Evolutionary conservation across 1,140 invertebrate genomes (phyloP), one percentile per base, ranked within the genome.

Genomic region (Trissolcus basalis): DNA sequence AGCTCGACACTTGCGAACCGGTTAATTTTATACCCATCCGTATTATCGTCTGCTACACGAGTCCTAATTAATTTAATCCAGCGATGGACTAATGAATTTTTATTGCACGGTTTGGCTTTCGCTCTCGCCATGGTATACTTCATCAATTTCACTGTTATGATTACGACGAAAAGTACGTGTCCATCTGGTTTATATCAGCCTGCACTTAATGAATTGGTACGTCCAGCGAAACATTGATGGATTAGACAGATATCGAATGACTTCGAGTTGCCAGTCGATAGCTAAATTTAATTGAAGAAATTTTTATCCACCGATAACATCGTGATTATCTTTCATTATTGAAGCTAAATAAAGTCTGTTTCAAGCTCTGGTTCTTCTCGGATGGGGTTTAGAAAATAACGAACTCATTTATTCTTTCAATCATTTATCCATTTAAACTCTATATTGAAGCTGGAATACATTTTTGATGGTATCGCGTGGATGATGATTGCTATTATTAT

Each of bases 41-140:
- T 55, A 43, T 67, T 60, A 73, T 60, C 61, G 50, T 61, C 65
- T 61, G 55, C 58, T 67, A 67, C 70, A 67, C 49, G 49, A 65
- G 60, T 73, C 71, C 47, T 74, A 61, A 74, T 74, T 74, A 74
- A 74, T 74, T 67, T 47, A 50, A 74, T 67, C 41, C 45, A 19
- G 12, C 36, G 44, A 8, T 58, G 50, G 45, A 56, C 71, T 68
- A 63, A 74, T 74, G 58, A 74, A 74, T 67, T 67, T 74, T 68
- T 55, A 56, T 74, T 63, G 59, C 54, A 56, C 59, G 44, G 12
- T 50, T 48, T 67, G 45, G 39, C 53, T 65, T 60, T 63, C 67
- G 48, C 10, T 58, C 65, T 51, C 10, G 45, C 39, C 50, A 36
- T 16, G 58, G 55, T 56, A 19, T 13, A 58, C 19, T 16, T 47